Evolutionary conservation across 2,888 invertebrate species (phyloP), one percentile per base, ranked within the genome.

Genomic region (Idaea straminata): DNA sequence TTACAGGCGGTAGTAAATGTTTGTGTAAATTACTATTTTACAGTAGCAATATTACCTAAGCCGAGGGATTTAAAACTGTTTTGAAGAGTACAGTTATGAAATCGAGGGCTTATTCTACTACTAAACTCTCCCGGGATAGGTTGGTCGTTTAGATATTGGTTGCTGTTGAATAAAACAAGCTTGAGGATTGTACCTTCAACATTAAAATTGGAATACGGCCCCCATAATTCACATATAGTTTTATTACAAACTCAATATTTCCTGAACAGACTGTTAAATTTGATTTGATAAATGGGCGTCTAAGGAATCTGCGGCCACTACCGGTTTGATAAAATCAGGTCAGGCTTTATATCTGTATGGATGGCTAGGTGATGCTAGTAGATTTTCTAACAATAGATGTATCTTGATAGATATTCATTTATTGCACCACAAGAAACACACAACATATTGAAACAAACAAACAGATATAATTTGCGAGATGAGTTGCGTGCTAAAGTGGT

Each of bases 1-100:
- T 75, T 65, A 69, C 65, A 62, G 58, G 58, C 34, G 38, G 63
- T 61, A 63, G 61, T 62, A 59, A 59, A 59, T 15, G 4, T 59
- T 59, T 5, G 16, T 15, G 15, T 59, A 7, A 16, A 59, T 59
- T 15, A 59, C 15, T 15, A 47, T 59, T 59, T 59, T 59, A 59
- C 16, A 59, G 58, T 16, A 59, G 16, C 58, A 16, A 59, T 59
- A 59, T 59, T 59, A 16, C 2, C 6, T 47, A 47, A 10, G 47
- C 47, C 47, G 6, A 47, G 13, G 47, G 47, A 47, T 47, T 47
- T 47, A 47, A 47, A 13, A 47, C 47, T 47, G 47, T 47, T 47
- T 10, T 47, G 47, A 47, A 47, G 47, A 47, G 47, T 13, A 47
- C 47, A 13, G 47, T 47, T 47, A 47, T 13, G 47, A 47, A 47